Evolutionary conservation across 2,888 invertebrate genomes (phyloP).

Genomic region (Heliconius ismenius): DNA sequence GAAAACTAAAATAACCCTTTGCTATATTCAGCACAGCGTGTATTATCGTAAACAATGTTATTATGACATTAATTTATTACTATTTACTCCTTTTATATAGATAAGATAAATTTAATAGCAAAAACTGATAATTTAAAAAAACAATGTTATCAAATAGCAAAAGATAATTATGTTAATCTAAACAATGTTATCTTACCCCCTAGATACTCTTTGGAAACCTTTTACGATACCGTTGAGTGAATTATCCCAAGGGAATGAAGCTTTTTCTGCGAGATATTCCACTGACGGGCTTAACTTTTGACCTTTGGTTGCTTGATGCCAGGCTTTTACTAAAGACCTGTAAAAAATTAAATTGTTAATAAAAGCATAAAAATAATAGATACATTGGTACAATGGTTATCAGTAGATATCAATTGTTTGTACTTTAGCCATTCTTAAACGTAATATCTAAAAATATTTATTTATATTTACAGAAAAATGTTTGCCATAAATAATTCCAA

Average conservation of each 20-base stretch:
- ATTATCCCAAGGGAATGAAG: conserved; percentile 60
- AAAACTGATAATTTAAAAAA: conserved; percentile 2
- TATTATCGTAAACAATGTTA: background rate
- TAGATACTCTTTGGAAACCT: conserved; percentile 83
- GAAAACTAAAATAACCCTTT: too few species aligned
- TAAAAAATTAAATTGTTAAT: background rate
- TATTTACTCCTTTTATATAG: background rate
- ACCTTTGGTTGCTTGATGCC: conserved; percentile 83
- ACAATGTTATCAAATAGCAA: conserved; percentile 1
- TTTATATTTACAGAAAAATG: background rate
- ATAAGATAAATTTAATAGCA: conserved; percentile 5
- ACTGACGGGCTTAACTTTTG: conserved; percentile 84
- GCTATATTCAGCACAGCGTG: too few species aligned
- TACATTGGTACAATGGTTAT: background rate
- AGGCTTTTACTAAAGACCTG: conserved; percentile 90
- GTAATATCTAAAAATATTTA: background rate
- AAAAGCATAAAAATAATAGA: too few species aligned
- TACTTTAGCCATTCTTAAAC: background rate
- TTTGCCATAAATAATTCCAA: background rate
- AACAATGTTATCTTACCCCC: conserved; percentile 63
- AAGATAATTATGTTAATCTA: background rate
- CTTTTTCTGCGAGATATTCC: conserved; percentile 60
- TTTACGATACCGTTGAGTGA: conserved; percentile 78
- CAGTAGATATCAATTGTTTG: background rate
- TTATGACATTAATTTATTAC: background rate